phyloP scores from a whole-genome alignment of 2,797 vertebrate genomes.

The Avahi laniger region DNA sequence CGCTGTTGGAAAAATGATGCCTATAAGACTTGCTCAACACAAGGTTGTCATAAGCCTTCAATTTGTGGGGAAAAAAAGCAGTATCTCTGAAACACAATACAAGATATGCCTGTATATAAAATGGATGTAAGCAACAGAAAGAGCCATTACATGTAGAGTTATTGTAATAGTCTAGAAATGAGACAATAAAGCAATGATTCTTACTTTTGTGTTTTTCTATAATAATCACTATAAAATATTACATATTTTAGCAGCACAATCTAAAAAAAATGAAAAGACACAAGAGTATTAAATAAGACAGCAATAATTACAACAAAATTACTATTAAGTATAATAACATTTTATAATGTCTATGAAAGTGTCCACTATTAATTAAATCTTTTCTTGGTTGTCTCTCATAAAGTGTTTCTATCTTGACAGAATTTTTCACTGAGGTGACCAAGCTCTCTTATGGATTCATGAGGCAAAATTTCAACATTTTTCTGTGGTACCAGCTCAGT shows the following conservation, averaged over 20 bases:
- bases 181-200: not conserved
- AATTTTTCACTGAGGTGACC: not conserved
- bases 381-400: not conserved
- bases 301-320: not conserved
- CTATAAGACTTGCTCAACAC: not conserved
- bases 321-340: not conserved
- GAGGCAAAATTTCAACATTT: not conserved
- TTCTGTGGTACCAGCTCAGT: not conserved
- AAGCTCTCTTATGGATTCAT: not conserved
- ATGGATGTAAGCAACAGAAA: not conserved
- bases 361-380: not conserved
- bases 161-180: not conserved
- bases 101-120: not conserved
- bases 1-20: not conserved
- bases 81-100: not conserved
- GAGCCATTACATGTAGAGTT: not conserved
- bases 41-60: not conserved
- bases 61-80: not conserved
- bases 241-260: not conserved
- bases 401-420: not conserved
- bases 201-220: not conserved
- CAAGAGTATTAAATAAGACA: not conserved
- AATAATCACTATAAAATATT: not conserved
- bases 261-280: not conserved
- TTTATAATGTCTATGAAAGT: not conserved